Percentiles rank a stretch among this genome's conserved stretches.
phyloP scores from a whole-genome alignment of 2,888 invertebrate species.

The Antitype chi region DNA sequence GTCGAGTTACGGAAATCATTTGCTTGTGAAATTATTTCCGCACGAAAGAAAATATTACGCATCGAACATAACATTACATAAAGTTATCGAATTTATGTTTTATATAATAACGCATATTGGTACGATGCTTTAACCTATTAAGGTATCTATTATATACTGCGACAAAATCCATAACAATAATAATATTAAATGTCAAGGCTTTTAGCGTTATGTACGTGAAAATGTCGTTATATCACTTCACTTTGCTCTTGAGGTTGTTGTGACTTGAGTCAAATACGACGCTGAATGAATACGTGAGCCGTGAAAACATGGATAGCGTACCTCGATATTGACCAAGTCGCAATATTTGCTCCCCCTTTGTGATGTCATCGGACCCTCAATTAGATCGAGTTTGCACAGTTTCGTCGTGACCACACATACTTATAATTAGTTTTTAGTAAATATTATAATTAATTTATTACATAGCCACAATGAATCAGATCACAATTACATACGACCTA shows the following conservation, averaged over 20 bases:
- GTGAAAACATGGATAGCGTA: conserved; percentile 39
- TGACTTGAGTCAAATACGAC: conserved; percentile 24
- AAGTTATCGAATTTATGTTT: conserved; percentile 53
- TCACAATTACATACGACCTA: conserved; percentile 8
- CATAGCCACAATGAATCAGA: not conserved
- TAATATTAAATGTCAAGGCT: conserved; percentile 67
- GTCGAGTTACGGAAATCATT: conserved; percentile 45
- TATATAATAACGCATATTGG: conserved; percentile 50
- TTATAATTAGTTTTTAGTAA: conserved; percentile 30
- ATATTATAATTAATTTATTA: conserved; percentile 12
- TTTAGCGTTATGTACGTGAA: conserved; percentile 64
- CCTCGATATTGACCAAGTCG: conserved; percentile 32
- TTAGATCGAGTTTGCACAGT: conserved; percentile 31
- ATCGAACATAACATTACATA: conserved; percentile 39
- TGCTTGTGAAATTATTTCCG: conserved; percentile 51
- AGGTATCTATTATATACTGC: conserved; percentile 34
- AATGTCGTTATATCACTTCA: conserved; percentile 60
- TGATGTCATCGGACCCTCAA: conserved; percentile 28
- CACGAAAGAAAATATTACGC: conserved; percentile 57
- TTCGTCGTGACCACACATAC: conserved; percentile 34
- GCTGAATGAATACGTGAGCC: conserved; percentile 43
- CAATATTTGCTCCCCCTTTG: conserved; percentile 32
- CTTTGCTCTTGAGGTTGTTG: conserved; percentile 47
- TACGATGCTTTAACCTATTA: conserved; percentile 24
- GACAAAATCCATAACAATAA: conserved; percentile 62